Percentiles rank a stretch among this genome's conserved stretches.
phyloP scores from a whole-genome alignment of 2,888 invertebrate genomes.

The Macrophya annulata region DNA sequence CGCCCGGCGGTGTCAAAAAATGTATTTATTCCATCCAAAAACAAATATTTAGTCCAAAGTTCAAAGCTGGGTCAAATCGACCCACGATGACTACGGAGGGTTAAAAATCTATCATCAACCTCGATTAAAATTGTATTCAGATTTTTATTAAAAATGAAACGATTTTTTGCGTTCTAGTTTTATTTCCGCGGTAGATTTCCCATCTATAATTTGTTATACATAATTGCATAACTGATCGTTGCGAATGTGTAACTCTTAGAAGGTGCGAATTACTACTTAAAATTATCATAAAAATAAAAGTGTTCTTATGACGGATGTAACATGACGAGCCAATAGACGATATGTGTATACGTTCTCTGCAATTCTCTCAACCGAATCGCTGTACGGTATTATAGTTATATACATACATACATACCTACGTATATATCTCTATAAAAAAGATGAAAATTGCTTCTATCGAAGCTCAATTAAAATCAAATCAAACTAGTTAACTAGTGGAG shows the following conservation, averaged over 20 bases:
- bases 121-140: no score
- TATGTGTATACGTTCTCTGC: not conserved
- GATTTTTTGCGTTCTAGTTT: no score
- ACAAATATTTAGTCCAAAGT: no score
- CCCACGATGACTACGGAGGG: no score
- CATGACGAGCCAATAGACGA: not conserved
- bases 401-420: not conserved
- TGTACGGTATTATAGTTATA: not conserved
- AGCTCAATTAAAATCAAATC: slow-evolving; percentile 46
- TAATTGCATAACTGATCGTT: not conserved
- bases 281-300: slow-evolving; percentile 12
- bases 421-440: not conserved
- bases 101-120: no score
- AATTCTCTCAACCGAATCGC: not conserved
- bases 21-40: no score
- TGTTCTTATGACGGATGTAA: not conserved
- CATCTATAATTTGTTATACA: not conserved
- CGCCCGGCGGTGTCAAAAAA: no score
- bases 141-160: no score
- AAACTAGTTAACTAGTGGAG: slow-evolving; percentile 23
- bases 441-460: slow-evolving; percentile 22
- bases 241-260: not conserved
- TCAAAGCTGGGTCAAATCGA: no score
- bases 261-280: not conserved
- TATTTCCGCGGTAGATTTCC: no score